phyloP scores from a whole-genome alignment of 2,888 invertebrate species.

The Heteropelma amictum region DNA sequence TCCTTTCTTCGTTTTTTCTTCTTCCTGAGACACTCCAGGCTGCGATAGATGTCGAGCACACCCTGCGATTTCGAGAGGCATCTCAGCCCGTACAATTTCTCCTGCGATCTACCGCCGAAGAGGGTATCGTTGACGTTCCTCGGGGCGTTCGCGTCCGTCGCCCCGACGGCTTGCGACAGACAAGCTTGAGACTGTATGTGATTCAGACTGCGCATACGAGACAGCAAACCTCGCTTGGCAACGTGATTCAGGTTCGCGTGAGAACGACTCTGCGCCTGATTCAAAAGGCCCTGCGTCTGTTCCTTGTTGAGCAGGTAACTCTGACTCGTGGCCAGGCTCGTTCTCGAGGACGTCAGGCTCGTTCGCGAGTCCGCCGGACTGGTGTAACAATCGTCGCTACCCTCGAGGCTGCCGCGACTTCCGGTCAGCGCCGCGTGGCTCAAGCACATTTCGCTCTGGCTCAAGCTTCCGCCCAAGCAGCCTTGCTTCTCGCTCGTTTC shows the following conservation, averaged over 20 bases:
- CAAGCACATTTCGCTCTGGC: conserved; percentile 79
- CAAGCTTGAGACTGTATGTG: conserved; percentile 77
- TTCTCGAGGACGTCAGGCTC: conserved; percentile 70
- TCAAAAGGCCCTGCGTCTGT: conserved; percentile 74
- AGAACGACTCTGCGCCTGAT: conserved; percentile 73
- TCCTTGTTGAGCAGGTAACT: conserved; percentile 74
- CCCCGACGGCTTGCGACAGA: conserved; percentile 64
- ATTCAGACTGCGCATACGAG: conserved; percentile 73
- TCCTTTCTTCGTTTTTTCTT: conserved; percentile 65
- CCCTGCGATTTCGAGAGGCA: conserved; percentile 79
- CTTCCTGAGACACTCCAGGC: conserved; percentile 71
- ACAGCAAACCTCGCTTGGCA: conserved; percentile 68
- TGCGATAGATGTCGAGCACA: conserved; percentile 77
- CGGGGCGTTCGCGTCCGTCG: conserved; percentile 54
- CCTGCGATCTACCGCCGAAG: conserved; percentile 76
- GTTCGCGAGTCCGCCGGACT: conserved; percentile 73
- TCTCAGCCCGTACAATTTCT: conserved; percentile 78
- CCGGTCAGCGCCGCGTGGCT: conserved; percentile 70
- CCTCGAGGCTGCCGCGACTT: conserved; percentile 62
- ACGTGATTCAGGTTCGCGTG: conserved; percentile 72
- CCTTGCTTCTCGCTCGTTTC: conserved; percentile 55
- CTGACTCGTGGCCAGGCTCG: conserved; percentile 67
- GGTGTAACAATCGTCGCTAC: conserved; percentile 69
- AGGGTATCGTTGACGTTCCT: conserved; percentile 68
- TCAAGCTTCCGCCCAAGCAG: conserved; percentile 70